These are phyloP conservation scores for Indri indri DNA, from an alignment of 2,113 vertebrate genomes.

Conservation along the genomic window DNA sequence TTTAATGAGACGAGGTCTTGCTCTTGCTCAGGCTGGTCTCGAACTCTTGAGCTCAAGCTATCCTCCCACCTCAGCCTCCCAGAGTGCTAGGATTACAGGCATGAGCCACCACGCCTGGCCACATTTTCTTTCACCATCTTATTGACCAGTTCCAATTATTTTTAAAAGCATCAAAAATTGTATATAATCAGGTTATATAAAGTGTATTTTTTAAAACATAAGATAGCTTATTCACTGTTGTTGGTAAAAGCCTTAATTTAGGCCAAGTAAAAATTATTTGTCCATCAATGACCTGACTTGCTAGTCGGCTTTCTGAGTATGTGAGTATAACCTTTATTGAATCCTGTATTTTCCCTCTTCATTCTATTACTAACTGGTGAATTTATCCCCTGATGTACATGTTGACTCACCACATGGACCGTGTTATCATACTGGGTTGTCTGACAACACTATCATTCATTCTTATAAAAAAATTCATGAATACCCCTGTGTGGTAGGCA, in stretches of 20 bases:
- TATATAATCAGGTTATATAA: neutral
- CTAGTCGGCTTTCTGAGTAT: neutral
- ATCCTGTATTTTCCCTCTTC: neutral
- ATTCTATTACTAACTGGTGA: neutral
- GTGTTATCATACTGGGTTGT: neutral
- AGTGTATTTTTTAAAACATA: conserved; percentile 7
- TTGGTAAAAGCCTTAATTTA: conserved; percentile 16
- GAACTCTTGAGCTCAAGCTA: no score
- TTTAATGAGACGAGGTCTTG: no score
- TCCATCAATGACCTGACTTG: neutral
- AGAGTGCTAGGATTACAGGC: no score
- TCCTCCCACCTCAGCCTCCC: no score
- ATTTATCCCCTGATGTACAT: neutral
- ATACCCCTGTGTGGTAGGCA: neutral
- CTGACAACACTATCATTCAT: neutral
- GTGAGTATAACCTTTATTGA: neutral
- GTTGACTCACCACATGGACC: neutral
- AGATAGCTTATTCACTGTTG: neutral
- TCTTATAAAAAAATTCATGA: neutral
- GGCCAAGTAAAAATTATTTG: neutral
- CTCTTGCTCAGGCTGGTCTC: no score
- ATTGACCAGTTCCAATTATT: conserved; percentile 10
- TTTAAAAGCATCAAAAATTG: conserved; percentile 34
- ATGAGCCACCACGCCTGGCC: no score
- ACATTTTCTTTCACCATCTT: conserved; percentile 6